Evolutionary conservation across 2,797 vertebrate species (phyloP).

Genomic region (Cossypha heuglini): DNA sequence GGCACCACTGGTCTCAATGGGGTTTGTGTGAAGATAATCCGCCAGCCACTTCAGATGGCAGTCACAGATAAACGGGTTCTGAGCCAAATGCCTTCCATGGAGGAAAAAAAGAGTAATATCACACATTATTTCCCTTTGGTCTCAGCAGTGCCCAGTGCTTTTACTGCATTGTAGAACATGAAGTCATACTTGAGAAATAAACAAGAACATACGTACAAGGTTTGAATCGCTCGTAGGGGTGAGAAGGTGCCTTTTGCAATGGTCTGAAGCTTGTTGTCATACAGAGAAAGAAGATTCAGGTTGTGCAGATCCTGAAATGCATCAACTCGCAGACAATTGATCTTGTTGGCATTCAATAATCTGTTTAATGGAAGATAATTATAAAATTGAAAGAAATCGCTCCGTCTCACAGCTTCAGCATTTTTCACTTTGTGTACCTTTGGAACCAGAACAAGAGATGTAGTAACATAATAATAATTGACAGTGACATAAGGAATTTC

Average conservation of each 20-base stretch:
- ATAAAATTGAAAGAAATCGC: constrained; percentile 13
- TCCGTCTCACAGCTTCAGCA: background rate
- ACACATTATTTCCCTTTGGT: constrained; percentile 52
- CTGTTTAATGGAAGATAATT: constrained; percentile 78
- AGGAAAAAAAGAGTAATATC: constrained; percentile 50
- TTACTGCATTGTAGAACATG: background rate
- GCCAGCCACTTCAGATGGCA: constrained; percentile 99
- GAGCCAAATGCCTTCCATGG: constrained; percentile 89
- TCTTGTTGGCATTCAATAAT: constrained; percentile 97
- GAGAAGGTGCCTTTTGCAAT: constrained; percentile 97
- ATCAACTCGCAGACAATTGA: constrained; percentile 93
- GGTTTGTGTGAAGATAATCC: constrained; percentile 97
- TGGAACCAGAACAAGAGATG: background rate
- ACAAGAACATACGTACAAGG: constrained; percentile 83
- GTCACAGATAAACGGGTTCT: constrained; percentile 98
- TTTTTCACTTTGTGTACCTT: background rate
- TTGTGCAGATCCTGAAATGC: constrained; percentile 98
- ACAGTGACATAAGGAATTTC: background rate
- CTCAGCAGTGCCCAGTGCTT: background rate
- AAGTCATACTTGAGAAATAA: background rate
- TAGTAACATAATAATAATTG: background rate
- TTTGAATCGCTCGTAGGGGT: constrained; percentile 91
- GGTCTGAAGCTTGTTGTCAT: constrained; percentile 98
- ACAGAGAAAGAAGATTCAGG: constrained; percentile 94
- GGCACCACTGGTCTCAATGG: constrained; percentile 90